phyloP scores from a whole-genome alignment of 2,888 invertebrate genomes.

The Drosophila neotestacea region DNA sequence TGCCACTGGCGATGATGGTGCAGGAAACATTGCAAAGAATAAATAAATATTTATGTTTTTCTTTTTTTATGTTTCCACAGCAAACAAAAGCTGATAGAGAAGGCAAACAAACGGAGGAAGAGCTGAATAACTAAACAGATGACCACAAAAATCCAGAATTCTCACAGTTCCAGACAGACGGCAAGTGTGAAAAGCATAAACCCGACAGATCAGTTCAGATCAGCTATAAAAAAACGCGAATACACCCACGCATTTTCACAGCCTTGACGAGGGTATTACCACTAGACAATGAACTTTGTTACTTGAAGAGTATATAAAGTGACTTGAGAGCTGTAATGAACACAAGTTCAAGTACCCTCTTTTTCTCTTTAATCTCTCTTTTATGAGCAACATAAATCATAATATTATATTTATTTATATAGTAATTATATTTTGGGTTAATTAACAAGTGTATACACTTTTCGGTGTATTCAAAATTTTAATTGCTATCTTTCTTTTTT shows the following conservation, averaged over 20 bases:
- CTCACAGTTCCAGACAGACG: conserved; percentile 38
- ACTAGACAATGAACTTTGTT: conserved; percentile 33
- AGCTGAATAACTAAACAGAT: conserved; percentile 28
- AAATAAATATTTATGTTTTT: conserved; percentile 64
- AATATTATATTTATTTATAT: not conserved
- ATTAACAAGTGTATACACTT: conserved; percentile 10
- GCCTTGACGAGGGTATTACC: conserved; percentile 11
- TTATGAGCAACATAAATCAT: not conserved
- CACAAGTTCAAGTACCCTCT: not conserved
- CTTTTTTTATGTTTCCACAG: conserved; percentile 43
- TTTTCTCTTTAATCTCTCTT: not conserved
- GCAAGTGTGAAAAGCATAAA: conserved; percentile 64
- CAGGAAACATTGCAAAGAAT: conserved; percentile 37
- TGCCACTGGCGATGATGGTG: conserved; percentile 8
- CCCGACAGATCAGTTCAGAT: conserved; percentile 42
- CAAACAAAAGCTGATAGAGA: conserved; percentile 27
- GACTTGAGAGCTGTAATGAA: not conserved
- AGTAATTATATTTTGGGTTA: not conserved
- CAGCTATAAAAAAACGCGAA: conserved; percentile 27
- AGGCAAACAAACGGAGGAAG: conserved; percentile 35
- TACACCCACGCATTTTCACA: conserved; percentile 61
- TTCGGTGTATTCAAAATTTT: not conserved
- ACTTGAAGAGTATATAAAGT: not conserved
- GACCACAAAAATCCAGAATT: conserved; percentile 17
- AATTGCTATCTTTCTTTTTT: conserved; percentile 2